A percentile compares a stretch with the other conserved stretches of the same genome.
Evolutionary conservation across 2,888 invertebrate species (phyloP).

Genomic region (Amiota mariae): DNA sequence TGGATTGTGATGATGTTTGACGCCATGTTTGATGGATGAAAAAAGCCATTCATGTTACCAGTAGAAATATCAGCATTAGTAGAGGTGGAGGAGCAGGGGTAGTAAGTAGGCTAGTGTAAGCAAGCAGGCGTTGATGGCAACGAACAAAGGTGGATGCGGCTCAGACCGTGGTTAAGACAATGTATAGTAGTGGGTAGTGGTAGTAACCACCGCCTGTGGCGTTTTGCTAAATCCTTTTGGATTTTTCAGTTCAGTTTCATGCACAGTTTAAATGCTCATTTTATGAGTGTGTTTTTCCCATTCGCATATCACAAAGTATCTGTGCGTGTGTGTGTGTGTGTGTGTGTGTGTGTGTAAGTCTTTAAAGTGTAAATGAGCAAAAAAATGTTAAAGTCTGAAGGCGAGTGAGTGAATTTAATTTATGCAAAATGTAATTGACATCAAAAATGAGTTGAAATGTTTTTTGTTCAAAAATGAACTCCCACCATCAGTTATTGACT

Average conservation of each 20-base stretch:
- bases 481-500: no score
- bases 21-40: conserved; percentile 69
- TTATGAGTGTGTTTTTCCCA: conserved; percentile 56
- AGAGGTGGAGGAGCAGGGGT: conserved; percentile 63
- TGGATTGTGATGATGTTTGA: conserved; percentile 69
- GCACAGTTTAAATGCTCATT: conserved; percentile 63
- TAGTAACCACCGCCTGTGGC: conserved; percentile 61
- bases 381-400: conserved; percentile 52
- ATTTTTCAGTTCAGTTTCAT: conserved; percentile 49
- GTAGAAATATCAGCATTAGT: conserved; percentile 44
- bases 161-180: conserved; percentile 30
- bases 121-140: background rate
- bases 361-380: conserved; percentile 58
- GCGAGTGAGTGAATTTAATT: conserved; percentile 28
- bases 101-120: conserved; percentile 53
- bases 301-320: background rate
- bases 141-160: background rate
- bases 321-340: conserved; percentile 16
- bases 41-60: conserved; percentile 67
- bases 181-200: background rate
- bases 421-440: conserved; percentile 23
- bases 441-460: conserved; percentile 2
- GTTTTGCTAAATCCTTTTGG: conserved; percentile 63
- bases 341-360: conserved; percentile 30
- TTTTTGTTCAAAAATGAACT: no score